These are phyloP conservation scores for Amiota communis DNA, from an alignment of 2,888 invertebrate genomes.

Conservation along the genomic window DNA sequence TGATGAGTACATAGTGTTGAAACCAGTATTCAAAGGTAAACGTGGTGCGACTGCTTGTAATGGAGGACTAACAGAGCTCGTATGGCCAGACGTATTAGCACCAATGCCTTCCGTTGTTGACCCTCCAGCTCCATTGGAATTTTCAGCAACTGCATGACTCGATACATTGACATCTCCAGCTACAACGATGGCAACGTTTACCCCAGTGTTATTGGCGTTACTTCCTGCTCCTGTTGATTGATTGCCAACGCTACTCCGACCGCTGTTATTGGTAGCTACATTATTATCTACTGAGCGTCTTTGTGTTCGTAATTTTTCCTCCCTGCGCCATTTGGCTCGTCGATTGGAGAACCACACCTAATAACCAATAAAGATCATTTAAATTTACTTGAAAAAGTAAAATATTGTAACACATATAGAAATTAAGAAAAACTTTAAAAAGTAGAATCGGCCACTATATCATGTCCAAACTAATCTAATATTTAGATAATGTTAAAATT, in stretches of 20 bases:
- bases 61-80: constrained; percentile 73
- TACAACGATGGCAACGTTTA: constrained; percentile 42
- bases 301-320: constrained; percentile 97
- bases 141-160: constrained; percentile 46
- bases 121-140: constrained; percentile 47
- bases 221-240: constrained; percentile 37
- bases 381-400: too few species aligned
- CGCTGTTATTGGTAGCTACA: constrained; percentile 49
- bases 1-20: constrained; percentile 95
- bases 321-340: constrained; percentile 98
- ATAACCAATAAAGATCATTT: not conserved
- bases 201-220: constrained; percentile 51
- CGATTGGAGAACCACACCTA: constrained; percentile 99
- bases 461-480: too few species aligned
- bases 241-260: constrained; percentile 54
- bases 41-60: constrained; percentile 77
- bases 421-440: too few species aligned
- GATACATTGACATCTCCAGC: constrained; percentile 46
- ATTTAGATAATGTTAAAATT: too few species aligned
- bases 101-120: constrained; percentile 41
- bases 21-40: constrained; percentile 86
- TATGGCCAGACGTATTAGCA: constrained; percentile 66
- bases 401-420: too few species aligned
- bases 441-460: too few species aligned
- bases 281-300: constrained; percentile 75